Evolutionary conservation across 2,888 invertebrate species (phyloP).

Genomic region (Chloroclysta siterata): DNA sequence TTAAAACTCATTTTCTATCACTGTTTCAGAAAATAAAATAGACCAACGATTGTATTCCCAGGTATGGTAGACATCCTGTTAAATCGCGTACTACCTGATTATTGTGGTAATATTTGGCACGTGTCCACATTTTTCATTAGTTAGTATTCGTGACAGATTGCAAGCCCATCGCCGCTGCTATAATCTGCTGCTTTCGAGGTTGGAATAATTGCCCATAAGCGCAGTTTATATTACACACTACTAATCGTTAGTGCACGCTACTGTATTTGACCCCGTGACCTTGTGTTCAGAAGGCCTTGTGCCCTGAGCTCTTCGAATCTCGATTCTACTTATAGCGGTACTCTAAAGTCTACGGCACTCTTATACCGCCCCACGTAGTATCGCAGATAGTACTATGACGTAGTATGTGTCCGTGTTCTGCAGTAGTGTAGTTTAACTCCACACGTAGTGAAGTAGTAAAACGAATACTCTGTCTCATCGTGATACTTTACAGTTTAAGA

Average conservation of each 20-base stretch:
- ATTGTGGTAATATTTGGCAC: no score
- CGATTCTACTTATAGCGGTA: slow-evolving; percentile 10
- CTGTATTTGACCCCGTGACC: slow-evolving; percentile 5
- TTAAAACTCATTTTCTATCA: no score
- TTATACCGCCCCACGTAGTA: neutral
- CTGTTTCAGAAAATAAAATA: no score
- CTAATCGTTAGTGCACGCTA: neutral
- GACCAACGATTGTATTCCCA: no score
- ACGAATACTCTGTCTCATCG: neutral
- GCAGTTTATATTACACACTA: neutral
- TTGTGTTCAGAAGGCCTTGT: slow-evolving; percentile 5
- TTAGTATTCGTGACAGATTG: no score
- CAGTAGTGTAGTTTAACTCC: neutral
- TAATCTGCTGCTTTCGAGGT: neutral
- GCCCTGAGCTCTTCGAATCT: neutral
- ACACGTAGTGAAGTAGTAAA: neutral
- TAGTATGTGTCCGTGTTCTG: neutral
- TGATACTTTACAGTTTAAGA: neutral
- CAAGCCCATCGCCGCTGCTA: neutral
- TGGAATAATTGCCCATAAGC: neutral
- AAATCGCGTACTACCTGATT: no score
- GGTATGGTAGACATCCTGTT: no score
- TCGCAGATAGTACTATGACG: neutral
- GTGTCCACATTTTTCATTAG: no score
- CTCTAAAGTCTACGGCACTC: slow-evolving; percentile 1